Evolutionary conservation across 2,888 invertebrate genomes (phyloP), one percentile per base, ranked within the genome.

Genomic region (Aphidoletes aphidimyza): DNA sequence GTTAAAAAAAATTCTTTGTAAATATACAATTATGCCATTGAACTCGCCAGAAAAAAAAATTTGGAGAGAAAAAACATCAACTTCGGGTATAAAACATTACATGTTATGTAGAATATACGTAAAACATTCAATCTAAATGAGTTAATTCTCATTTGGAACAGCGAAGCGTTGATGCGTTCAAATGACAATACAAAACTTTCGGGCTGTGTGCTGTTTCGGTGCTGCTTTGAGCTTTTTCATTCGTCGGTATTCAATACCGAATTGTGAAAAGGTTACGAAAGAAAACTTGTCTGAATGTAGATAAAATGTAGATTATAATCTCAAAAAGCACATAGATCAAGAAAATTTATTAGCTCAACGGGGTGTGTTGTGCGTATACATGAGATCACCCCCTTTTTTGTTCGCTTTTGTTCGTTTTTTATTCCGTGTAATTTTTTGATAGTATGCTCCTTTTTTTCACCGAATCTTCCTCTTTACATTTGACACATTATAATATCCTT

Each of bases 321-420:
- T 84, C 84, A 83, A 83, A 85, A 83, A 83, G 83, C 83, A 85
- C 83, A 85, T 85, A 85, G 85, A 85, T 85, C 84, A 85, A 84
- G 84, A 42, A 84, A 84, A 85, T 84, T 85, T 85, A 85, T 84
- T 84, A 83, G 84, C 84, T 85, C 84, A 36, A 84, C 84, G 85
- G 85, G 84, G 81, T 84, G 30, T 84, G 84, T 69, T 69, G 30
- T 30, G 69, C 69, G 69, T 69, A 22, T 69, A 30, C n/a, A 30
- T 2, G 69, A 30, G 54, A 54, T 9, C 69, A 30, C 34, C n/a
- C 22, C 30, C 2, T 69, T 30, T 69, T 19, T 69, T 3, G 69
- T 69, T 19, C 69, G 34, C 14, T 69, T 19, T 69, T 3, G 69
- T 69, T 19, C 69, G 34, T 26, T 69, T 69, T 69, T 69, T 30